Percentiles rank a stretch among this genome's conserved stretches.
These are phyloP conservation scores for Laticauda colubrina DNA, from an alignment of 2,113 vertebrate species.

Conservation along the genomic window DNA sequence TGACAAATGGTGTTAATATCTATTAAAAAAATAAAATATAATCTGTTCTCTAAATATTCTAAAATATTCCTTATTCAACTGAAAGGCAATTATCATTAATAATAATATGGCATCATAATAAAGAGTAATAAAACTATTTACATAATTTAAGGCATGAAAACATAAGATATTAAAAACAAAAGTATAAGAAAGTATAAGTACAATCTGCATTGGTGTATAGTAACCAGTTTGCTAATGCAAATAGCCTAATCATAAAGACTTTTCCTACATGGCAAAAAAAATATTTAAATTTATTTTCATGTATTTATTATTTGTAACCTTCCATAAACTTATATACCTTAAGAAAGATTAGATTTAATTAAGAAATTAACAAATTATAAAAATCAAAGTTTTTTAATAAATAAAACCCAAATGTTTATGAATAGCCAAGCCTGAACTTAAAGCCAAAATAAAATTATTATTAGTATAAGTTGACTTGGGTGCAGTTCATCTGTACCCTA, in stretches of 20 bases:
- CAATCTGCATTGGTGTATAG: neutral
- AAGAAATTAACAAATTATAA: neutral
- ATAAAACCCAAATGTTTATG: neutral
- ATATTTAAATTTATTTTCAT: neutral
- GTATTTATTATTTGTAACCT: neutral
- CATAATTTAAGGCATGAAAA: neutral
- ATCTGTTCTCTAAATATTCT: neutral
- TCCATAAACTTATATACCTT: neutral
- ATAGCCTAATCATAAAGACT: neutral
- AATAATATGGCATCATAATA: neutral
- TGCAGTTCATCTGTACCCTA: neutral
- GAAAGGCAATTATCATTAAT: neutral
- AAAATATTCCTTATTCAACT: neutral
- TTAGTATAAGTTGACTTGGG: neutral
- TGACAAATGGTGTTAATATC: neutral
- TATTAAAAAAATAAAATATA: neutral
- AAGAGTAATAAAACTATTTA: neutral
- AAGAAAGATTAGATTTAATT: neutral
- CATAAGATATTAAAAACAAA: neutral
- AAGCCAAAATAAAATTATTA: neutral
- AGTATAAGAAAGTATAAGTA: neutral
- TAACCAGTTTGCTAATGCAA: neutral
- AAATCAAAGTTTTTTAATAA: neutral
- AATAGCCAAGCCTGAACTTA: neutral
- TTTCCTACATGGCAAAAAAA: neutral